Base-by-base conservation (phyloP, 2,888 invertebrate species). In the Sthenelais limicola region DNA sequence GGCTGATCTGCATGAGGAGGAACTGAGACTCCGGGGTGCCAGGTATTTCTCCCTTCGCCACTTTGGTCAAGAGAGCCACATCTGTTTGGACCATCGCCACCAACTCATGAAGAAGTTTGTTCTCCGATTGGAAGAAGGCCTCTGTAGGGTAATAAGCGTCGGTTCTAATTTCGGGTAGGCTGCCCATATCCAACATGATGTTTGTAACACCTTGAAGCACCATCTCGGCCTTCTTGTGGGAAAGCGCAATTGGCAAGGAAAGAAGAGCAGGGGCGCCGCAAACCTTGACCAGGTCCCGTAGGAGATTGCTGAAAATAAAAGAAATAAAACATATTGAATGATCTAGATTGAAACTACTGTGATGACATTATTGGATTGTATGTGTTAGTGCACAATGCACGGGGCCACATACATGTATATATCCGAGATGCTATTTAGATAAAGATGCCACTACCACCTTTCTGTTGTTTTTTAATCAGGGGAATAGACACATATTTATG, bases 61-160 rank as follows among this genome's bases (percentile, higher is more conserved):
- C 38, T 30, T 49, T 38, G 47, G 56, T 26, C 9, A 73, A 48
- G 30, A 68, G 43, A 24, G 9, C 26, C 28, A 56, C 56, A 26
- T 68, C 73, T 47, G 67, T 21, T 32, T 47, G 38, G 56, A 73
- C 35, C 24, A 35, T 54, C 38, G 30, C 18, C 24, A 48, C 30
- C 28, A 68, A 33, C 56, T 68, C 15, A n/a, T 26, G 21, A 12
- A 54, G 83, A 9, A 79, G 79, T 56, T 78, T 77, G 18, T 81
- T 79, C 76, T 85, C 84, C 26, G 79, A 81, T 68, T 82, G 81
- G 30, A 83, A 73, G 80, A 84, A 84, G 0, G 79, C 70, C 32
- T 85, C 84, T 47, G 83, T 73, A 1, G 84, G 84, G 76, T 83
- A 80, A 56, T 83, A 82, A 72, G 83, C 82, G 67, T 83, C 80